These are phyloP conservation scores for Hyperoodon ampullatus DNA, from an alignment of 2,113 vertebrate species.

Conservation along the genomic window DNA sequence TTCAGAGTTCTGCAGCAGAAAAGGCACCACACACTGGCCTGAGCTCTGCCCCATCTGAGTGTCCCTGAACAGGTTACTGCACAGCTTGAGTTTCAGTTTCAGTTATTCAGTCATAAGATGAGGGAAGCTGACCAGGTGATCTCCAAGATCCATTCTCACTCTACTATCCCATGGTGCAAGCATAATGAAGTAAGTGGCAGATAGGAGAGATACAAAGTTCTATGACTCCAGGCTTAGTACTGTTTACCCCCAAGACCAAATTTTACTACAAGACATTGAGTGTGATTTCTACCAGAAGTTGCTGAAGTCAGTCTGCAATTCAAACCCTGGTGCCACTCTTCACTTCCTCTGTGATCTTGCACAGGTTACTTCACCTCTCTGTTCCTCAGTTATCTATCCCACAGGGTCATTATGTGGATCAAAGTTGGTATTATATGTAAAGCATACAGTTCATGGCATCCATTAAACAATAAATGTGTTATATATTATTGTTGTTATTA, in stretches of 20 bases:
- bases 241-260: not conserved
- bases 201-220: not conserved
- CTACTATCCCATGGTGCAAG: not conserved
- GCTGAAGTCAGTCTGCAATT: not conserved
- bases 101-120: not conserved
- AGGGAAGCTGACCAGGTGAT: not conserved
- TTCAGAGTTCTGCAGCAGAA: not conserved
- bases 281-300: not conserved
- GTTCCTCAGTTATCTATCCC: not conserved
- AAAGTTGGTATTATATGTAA: not conserved
- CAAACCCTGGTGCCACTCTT: not conserved
- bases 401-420: not conserved
- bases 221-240: not conserved
- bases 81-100: not conserved
- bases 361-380: not conserved
- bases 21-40: not conserved
- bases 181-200: not conserved
- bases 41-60: not conserved
- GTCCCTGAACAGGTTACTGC: not conserved
- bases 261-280: not conserved
- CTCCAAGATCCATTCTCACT: not conserved
- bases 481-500: not conserved
- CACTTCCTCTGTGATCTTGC: not conserved
- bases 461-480: conserved; percentile 3
- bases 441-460: not conserved